These are phyloP conservation scores for Hirtodrosophila histrioides DNA, from an alignment of 2,888 invertebrate genomes.

Conservation along the genomic window DNA sequence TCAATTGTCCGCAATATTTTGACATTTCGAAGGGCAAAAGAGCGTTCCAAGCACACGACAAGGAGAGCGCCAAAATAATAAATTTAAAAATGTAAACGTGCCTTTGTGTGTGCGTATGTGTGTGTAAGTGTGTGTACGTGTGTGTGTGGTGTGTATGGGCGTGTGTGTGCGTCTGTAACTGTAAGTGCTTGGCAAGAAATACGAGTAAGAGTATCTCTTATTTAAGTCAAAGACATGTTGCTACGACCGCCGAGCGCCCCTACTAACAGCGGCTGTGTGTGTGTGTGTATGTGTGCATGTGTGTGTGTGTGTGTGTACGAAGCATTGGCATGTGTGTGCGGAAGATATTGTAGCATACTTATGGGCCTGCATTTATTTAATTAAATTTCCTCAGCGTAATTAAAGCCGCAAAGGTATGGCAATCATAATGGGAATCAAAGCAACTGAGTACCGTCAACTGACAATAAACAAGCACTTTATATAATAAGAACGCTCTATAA, in stretches of 20 bases:
- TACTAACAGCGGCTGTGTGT: background rate
- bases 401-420: conserved; percentile 12
- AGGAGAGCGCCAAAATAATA: conserved; percentile 51
- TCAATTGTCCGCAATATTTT: conserved; percentile 69
- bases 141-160: background rate
- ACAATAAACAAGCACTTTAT: conserved; percentile 59
- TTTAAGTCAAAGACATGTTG: conserved; percentile 70
- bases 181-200: conserved; percentile 19
- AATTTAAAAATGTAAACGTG: conserved; percentile 44
- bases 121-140: conserved; percentile 10
- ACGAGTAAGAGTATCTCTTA: conserved; percentile 35
- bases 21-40: conserved; percentile 74
- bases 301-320: conserved; percentile 15
- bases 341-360: conserved; percentile 65
- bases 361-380: conserved; percentile 58
- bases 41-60: too few relatives aligned
- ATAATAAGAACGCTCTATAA: conserved; percentile 62
- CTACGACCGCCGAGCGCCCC: conserved; percentile 40
- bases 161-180: conserved; percentile 12
- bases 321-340: conserved; percentile 16
- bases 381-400: conserved; percentile 44
- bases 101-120: conserved; percentile 3
- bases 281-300: conserved; percentile 22
- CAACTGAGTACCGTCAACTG: conserved; percentile 39
- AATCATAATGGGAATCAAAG: conserved; percentile 40